Conservation (phyloP, 2,888 invertebrate genomes). For the Athalia rosae region DNA sequence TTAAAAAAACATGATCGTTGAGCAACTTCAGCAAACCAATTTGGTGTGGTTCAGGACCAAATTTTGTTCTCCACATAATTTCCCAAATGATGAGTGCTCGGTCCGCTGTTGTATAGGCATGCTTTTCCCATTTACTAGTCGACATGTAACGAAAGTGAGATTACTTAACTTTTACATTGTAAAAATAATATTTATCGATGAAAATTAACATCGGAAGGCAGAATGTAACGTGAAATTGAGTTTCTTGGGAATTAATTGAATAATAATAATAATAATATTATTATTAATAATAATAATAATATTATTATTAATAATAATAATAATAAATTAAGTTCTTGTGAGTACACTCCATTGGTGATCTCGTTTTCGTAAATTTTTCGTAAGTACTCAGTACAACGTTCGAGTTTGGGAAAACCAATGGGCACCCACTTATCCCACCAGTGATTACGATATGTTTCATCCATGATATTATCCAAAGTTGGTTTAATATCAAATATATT, state of each 20-base stretch:
- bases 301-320: too few relatives aligned
- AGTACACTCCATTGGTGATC: conserved; percentile 57
- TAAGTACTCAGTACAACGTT: conserved; percentile 52
- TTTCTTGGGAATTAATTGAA: conserved; percentile 56
- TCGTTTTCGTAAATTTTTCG: conserved; percentile 30
- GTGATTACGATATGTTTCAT: conserved; percentile 24
- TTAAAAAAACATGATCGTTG: conserved; percentile 58
- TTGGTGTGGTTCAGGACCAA: conserved; percentile 58
- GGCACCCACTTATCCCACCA: conserved; percentile 38
- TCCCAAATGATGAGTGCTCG: conserved; percentile 64
- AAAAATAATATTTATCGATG: background rate
- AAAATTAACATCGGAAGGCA: background rate
- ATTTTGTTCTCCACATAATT: conserved; percentile 61
- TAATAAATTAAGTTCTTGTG: too few relatives aligned
- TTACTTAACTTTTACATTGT: background rate
- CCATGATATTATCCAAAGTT: conserved; percentile 52
- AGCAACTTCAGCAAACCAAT: conserved; percentile 64
- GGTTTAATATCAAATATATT: conserved; percentile 59
- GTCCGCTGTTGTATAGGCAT: conserved; percentile 62
- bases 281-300: too few relatives aligned
- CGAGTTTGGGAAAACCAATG: conserved; percentile 52
- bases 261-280: too few relatives aligned
- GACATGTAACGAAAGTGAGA: background rate
- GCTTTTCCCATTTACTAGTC: conserved; percentile 37
- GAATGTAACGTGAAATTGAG: conserved; percentile 57